Conservation (phyloP, 2,888 invertebrate genomes). For the Drosophila diplacantha region DNA sequence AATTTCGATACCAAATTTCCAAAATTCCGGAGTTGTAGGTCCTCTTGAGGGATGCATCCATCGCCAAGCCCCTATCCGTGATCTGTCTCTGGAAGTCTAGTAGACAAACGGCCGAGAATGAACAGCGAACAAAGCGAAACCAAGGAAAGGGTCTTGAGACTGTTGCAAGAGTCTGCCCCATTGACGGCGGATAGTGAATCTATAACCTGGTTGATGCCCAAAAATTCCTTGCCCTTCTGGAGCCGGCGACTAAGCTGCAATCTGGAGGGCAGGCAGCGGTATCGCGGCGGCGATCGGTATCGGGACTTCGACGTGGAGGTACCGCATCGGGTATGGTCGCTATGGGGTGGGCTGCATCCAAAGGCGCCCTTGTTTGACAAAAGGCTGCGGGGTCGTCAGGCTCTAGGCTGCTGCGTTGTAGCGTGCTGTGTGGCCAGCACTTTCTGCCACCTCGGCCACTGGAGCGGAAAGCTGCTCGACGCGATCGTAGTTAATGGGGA, state of each 20-base stretch:
- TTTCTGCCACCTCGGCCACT: conserved; percentile 80
- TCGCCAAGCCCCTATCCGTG: conserved; percentile 1
- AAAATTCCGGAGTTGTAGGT: neutral
- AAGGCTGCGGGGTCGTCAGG: conserved; percentile 80
- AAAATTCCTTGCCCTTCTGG: neutral
- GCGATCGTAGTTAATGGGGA: conserved; percentile 81
- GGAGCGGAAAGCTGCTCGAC: conserved; percentile 82
- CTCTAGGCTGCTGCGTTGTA: conserved; percentile 81
- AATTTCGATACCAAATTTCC: neutral
- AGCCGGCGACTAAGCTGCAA: neutral
- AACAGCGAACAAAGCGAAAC: conserved; percentile 6
- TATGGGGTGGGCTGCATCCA: conserved; percentile 83
- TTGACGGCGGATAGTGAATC: conserved; percentile 49
- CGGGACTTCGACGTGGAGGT: conserved; percentile 82
- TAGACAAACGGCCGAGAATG: conserved; percentile 2
- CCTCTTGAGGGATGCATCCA: neutral
- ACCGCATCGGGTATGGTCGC: conserved; percentile 82
- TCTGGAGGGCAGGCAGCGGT: neutral
- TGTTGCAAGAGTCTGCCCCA: conserved; percentile 13
- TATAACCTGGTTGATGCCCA: conserved; percentile 24
- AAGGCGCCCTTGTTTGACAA: conserved; percentile 79
- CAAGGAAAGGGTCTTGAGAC: conserved; percentile 45
- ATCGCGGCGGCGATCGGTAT: neutral
- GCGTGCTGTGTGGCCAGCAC: conserved; percentile 80
- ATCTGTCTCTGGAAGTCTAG: conserved; percentile 12